Percentiles rank a stretch among this genome's conserved stretches.
Conservation (phyloP, 2,888 invertebrate genomes). For the Linnaemya tessellans region DNA sequence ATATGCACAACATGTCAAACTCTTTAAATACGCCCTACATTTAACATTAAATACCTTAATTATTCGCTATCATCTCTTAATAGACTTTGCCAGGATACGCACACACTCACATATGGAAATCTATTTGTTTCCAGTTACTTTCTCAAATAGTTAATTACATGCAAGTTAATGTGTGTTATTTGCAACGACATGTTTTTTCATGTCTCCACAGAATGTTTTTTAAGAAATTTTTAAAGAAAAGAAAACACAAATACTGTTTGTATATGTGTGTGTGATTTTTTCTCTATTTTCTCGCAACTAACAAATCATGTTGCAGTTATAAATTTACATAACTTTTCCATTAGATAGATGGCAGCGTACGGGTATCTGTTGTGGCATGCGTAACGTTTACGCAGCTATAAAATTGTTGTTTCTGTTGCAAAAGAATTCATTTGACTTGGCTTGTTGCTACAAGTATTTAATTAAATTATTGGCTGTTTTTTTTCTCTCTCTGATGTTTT, state of each 20-base stretch:
- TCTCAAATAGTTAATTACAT: constrained; percentile 57
- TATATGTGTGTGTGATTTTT: background rate
- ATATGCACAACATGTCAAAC: constrained; percentile 51
- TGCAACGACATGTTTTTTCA: constrained; percentile 55
- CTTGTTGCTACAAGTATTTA: constrained; percentile 36
- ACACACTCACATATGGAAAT: background rate
- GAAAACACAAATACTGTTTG: background rate
- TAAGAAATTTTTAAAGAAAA: constrained; percentile 10
- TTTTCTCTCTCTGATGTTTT: background rate
- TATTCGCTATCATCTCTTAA: constrained; percentile 24
- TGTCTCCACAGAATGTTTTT: constrained; percentile 50
- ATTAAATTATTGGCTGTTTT: constrained; percentile 35
- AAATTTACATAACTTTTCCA: constrained; percentile 67
- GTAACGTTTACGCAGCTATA: constrained; percentile 23
- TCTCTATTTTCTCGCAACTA: constrained; percentile 1
- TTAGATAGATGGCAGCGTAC: constrained; percentile 30
- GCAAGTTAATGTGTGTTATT: constrained; percentile 59
- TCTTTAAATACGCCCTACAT: constrained; percentile 38
- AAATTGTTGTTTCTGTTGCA: constrained; percentile 8
- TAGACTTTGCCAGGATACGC: background rate
- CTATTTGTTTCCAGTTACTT: background rate
- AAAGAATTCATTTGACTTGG: background rate
- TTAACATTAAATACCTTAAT: constrained; percentile 32
- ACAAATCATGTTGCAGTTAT: constrained; percentile 40
- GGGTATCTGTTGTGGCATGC: constrained; percentile 18